Conservation (phyloP, 2,797 vertebrate species). For the Orientallactaga sibirica region DNA sequence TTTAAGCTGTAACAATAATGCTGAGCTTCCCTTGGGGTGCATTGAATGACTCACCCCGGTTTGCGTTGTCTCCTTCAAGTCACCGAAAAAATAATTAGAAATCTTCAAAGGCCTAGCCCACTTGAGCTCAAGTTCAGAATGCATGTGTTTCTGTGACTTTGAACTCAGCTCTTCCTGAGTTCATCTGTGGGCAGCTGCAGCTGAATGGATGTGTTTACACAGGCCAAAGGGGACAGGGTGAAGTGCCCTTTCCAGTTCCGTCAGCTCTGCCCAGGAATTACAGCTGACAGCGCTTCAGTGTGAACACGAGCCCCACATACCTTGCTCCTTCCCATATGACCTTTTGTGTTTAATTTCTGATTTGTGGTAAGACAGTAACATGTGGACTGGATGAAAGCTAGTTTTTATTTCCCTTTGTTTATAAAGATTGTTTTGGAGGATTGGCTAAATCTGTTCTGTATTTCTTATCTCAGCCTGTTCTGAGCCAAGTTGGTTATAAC, state of each 20-base stretch:
- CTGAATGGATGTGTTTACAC: constrained; percentile 82
- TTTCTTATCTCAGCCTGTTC: constrained; percentile 49
- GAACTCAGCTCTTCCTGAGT: constrained; percentile 84
- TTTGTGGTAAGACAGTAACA: constrained; percentile 69
- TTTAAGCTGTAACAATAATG: constrained; percentile 75
- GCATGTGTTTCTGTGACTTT: constrained; percentile 83
- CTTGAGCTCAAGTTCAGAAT: constrained; percentile 79
- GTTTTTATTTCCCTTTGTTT: constrained; percentile 69
- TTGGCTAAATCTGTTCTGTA: neutral
- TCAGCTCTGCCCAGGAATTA: constrained; percentile 80
- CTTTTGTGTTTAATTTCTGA: constrained; percentile 75
- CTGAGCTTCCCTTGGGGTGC: constrained; percentile 73
- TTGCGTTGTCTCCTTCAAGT: constrained; percentile 83
- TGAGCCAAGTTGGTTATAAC: constrained; percentile 33
- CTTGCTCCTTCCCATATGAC: constrained; percentile 55
- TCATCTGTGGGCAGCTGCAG: constrained; percentile 85
- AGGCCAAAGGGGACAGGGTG: constrained; percentile 74
- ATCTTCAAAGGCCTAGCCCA: constrained; percentile 74
- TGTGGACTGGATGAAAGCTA: constrained; percentile 59
- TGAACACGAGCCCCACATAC: neutral
- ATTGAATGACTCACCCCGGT: constrained; percentile 76
- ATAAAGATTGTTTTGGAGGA: constrained; percentile 66
- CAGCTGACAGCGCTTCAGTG: neutral
- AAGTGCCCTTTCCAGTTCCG: constrained; percentile 86
- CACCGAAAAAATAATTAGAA: constrained; percentile 68